Evolutionary conservation across 2,113 vertebrate genomes (phyloP), one percentile per base, ranked within the genome.

Genomic region (Calyptommatus sinebrachiatus): DNA sequence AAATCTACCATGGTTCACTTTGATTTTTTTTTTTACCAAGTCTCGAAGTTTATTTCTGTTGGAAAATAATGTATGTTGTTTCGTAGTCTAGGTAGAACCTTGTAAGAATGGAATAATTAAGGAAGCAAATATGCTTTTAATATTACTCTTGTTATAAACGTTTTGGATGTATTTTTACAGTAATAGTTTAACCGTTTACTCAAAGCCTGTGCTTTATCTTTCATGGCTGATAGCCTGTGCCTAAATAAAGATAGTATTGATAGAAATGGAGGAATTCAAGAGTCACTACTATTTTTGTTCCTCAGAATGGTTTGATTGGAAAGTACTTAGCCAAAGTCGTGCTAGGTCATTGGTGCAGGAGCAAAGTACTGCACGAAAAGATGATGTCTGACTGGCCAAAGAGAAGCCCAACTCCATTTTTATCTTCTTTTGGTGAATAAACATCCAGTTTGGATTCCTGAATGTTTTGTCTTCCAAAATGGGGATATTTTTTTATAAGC

Each of bases 131-230:
- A 11, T 60, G 67, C 1, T 0, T 5, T 57, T 57, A 57, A 18
- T 57, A 53, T 7, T 48, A 48, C 10, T 48, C 16, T 53, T 53
- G 11, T 14, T n/a, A n/a, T 18, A 57, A 57, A 18, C 53, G 1
- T 57, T 57, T 18, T 57, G 53, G 53, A 29, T 61, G 5, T 0
- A 2, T 71, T 2, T 66, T 57, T 50, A 20, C 57, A 46, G 0
- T 83, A 72, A 72, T 53, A 77, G 83, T 83, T 73, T 31, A 73
- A 83, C 67, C 35, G 16, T 9, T 26, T 28, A 2, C 26, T 70
- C 71, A 28, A 0, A 24, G 73, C 21, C 72, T n/a, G 77, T n/a
- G 7, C 61, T 8, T 3, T 1, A 1, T 26, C 0, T 11, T 18
- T 45, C 0, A 0, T 8, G n/a, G 21, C 61, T 48, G 7, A 8